These are phyloP conservation scores for Sturmia bella DNA, from an alignment of 2,888 invertebrate genomes.

Conservation along the genomic window DNA sequence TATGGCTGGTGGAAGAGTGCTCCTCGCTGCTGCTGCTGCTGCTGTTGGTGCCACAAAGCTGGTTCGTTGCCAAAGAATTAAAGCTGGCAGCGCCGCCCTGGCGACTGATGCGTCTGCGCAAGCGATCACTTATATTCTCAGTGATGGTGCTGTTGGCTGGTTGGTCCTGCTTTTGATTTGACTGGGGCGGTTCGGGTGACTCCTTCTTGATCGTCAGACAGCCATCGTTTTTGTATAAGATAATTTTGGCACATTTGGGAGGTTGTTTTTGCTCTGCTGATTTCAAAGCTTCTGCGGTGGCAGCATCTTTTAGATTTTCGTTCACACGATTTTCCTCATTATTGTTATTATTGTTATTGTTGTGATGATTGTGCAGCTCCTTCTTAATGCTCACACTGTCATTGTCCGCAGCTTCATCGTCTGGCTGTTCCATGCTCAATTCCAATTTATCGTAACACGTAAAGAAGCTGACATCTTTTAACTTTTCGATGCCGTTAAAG, in stretches of 20 bases:
- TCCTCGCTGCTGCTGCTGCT: slow-evolving; percentile 43
- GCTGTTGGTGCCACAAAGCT: slow-evolving; percentile 24
- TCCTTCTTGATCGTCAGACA: slow-evolving; percentile 76
- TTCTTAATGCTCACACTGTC: slow-evolving; percentile 71
- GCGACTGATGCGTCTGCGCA: slow-evolving; percentile 78
- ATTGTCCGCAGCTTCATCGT: slow-evolving; percentile 51
- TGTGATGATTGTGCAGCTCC: slow-evolving; percentile 66
- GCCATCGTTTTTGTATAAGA: slow-evolving; percentile 78
- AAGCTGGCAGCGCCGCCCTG: slow-evolving; percentile 67
- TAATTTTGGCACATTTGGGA: slow-evolving; percentile 73
- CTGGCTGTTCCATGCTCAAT: slow-evolving; percentile 76
- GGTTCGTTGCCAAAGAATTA: slow-evolving; percentile 25
- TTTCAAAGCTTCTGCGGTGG: neutral
- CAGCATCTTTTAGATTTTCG: slow-evolving; percentile 73
- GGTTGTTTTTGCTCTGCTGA: slow-evolving; percentile 28
- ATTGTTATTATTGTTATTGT: slow-evolving; percentile 75
- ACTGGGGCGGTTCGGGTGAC: neutral
- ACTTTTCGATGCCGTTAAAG: slow-evolving; percentile 83
- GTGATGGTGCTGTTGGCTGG: slow-evolving; percentile 9
- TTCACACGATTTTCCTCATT: slow-evolving; percentile 77
- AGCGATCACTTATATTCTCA: slow-evolving; percentile 78
- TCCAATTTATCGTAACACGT: slow-evolving; percentile 80
- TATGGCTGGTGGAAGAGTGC: slow-evolving; percentile 73
- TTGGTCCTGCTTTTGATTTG: slow-evolving; percentile 2
- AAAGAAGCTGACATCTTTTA: slow-evolving; percentile 80